Base-by-base conservation (phyloP, 2,113 vertebrate genomes). In the Ondatra zibethicus region DNA sequence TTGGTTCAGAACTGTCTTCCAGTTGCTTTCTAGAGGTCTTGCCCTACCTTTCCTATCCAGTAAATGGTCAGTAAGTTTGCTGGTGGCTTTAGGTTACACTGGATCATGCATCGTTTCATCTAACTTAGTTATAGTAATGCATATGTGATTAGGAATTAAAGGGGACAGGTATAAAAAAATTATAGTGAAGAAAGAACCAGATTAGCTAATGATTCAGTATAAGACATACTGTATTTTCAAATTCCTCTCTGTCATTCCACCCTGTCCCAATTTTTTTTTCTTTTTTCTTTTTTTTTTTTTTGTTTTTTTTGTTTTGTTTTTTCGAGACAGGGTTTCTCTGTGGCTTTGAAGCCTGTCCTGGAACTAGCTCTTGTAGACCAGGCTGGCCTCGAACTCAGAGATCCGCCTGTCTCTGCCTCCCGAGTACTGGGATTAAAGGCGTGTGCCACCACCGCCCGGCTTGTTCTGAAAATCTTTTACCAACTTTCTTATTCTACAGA, bases 51-150 rank as follows among this genome's bases (percentile, higher is more conserved):
- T 95, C 90, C 66, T n/a, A 89, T 19, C 3, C 52, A 92, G 23
- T 93, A 96, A 94, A 81, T 94, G 76, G 23, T 82, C 33, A 89
- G 3, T 76, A 82, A 86, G 6, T 75, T 95, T 96, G 68, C 75
- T 91, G 27, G 47, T 66, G 39, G 27, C 87, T 81, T 85, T 84
- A 89, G 78, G 21, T n/a, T 75, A 90, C 21, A 75, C 3, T 92
- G n/a, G 23, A 47, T 84, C 63, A 78, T 61, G 23, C 39, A 17
- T 78, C 89, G 14, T 94, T 90, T 96, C 16, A 50, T 81, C 55
- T 94, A 63, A 80, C 25, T 58, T 81, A 31, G 39, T 89, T 84
- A 92, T 66, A 82, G 65, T 92, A 96, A 89, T 36, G 75, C 65
- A 81, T 47, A 77, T 78, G 23, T 94, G 52, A 61, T 77, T 77